Conservation (phyloP, 2,113 vertebrate genomes). For the Malaclemys terrapin region DNA sequence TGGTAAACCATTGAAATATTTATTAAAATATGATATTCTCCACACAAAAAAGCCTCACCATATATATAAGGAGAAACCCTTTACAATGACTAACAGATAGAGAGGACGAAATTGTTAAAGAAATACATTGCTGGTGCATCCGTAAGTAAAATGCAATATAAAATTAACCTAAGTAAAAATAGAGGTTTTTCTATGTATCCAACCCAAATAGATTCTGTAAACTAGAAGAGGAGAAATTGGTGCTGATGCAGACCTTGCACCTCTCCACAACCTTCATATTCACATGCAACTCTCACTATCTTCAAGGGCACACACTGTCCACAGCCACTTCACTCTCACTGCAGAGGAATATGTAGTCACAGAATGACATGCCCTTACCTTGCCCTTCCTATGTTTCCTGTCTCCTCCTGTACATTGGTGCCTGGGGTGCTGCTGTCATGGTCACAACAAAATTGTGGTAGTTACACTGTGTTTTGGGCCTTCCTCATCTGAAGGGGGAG, state of each 20-base stretch:
- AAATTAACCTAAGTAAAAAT: neutral
- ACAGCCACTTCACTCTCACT: neutral
- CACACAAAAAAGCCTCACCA: neutral
- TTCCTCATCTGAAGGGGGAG: neutral
- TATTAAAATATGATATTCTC: neutral
- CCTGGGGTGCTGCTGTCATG: neutral
- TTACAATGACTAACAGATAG: neutral
- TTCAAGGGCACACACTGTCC: neutral
- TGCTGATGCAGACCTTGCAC: too few species aligned
- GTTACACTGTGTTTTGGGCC: neutral
- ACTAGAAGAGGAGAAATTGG: neutral
- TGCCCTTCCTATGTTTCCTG: neutral
- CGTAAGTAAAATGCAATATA: accelerated
- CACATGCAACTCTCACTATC: neutral
- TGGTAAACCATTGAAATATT: neutral
- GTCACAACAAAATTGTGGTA: accelerated
- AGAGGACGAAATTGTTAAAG: neutral
- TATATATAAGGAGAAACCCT: neutral
- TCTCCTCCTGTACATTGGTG: neutral
- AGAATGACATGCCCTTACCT: accelerated
- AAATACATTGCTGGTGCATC: neutral
- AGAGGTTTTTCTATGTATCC: neutral
- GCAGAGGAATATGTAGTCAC: neutral
- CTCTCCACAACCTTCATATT: too few species aligned
- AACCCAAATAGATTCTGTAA: neutral